These are phyloP conservation scores for Sander vitreus DNA, from an alignment of 2,113 vertebrate species.

Conservation along the genomic window DNA sequence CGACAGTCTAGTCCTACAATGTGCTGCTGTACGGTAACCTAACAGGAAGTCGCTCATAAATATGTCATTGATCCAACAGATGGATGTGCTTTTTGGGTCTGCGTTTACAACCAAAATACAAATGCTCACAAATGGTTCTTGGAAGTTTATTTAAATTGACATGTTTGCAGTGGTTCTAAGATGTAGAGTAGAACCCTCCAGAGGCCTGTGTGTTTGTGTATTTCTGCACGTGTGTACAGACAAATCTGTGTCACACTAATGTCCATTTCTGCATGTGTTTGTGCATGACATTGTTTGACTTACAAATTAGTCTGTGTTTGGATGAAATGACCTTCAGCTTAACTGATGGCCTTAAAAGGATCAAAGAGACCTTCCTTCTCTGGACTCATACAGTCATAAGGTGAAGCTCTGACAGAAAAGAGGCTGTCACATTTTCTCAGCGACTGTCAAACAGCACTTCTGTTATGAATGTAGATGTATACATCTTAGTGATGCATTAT, in stretches of 20 bases:
- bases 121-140: conserved; percentile 50
- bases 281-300: conserved; percentile 49
- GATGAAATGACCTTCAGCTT: conserved; percentile 43
- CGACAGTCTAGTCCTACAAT: not conserved
- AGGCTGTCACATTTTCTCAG: conserved; percentile 18
- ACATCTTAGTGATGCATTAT: conserved; percentile 14
- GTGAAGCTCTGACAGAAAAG: conserved; percentile 5
- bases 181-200: conserved; percentile 43
- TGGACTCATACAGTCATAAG: not conserved
- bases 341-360: conserved; percentile 42
- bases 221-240: not conserved
- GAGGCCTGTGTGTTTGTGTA: conserved; percentile 2
- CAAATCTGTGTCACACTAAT: not conserved
- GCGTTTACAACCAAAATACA: conserved; percentile 41
- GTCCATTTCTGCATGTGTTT: conserved; percentile 22
- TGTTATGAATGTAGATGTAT: not conserved
- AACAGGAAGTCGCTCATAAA: conserved; percentile 48
- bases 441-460: conserved; percentile 50
- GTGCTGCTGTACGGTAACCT: conserved; percentile 11
- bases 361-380: conserved; percentile 29
- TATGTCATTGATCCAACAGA: conserved; percentile 54
- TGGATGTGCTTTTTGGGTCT: conserved; percentile 39
- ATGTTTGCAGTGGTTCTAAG: conserved; percentile 48
- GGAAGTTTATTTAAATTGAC: conserved; percentile 72
- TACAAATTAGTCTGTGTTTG: conserved; percentile 48